A percentile compares a stretch with the other conserved stretches of the same genome.
Conservation (phyloP, 2,888 invertebrate genomes). For the Eudemis profundana region DNA sequence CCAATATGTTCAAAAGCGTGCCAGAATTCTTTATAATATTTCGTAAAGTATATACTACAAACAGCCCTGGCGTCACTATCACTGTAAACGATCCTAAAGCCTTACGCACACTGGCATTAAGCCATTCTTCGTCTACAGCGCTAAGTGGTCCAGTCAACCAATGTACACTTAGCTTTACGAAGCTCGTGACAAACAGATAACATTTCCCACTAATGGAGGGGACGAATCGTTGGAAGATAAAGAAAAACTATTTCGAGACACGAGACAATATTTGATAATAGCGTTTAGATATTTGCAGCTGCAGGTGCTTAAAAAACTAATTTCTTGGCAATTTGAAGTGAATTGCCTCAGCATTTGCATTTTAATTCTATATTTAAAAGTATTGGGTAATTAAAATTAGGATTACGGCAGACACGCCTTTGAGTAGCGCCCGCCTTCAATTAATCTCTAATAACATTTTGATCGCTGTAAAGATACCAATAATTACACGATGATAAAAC, state of each 20-base stretch:
- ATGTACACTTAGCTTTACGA: slow-evolving; percentile 53
- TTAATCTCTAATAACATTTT: slow-evolving; percentile 30
- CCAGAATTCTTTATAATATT: slow-evolving; percentile 2
- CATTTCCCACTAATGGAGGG: slow-evolving; percentile 68
- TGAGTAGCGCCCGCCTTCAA: slow-evolving; percentile 24
- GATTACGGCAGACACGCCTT: slow-evolving; percentile 34
- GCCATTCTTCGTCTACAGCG: slow-evolving; percentile 48
- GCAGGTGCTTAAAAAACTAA: slow-evolving; percentile 40
- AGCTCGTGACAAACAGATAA: slow-evolving; percentile 71
- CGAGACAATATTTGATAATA: slow-evolving; percentile 58
- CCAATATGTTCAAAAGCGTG: slow-evolving; percentile 3
- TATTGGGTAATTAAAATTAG: slow-evolving; percentile 32
- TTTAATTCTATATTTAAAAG: slow-evolving; percentile 29
- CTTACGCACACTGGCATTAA: slow-evolving; percentile 53
- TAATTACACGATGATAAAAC: slow-evolving; percentile 19
- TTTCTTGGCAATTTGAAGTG: slow-evolving; percentile 13
- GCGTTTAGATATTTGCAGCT: slow-evolving; percentile 39
- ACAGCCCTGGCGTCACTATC: slow-evolving; percentile 11
- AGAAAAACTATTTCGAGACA: slow-evolving; percentile 61
- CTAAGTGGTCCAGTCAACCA: slow-evolving; percentile 59
- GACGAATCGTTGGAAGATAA: slow-evolving; percentile 59
- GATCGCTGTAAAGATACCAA: slow-evolving; percentile 14
- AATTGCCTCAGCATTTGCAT: slow-evolving; percentile 29
- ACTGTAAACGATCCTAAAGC: slow-evolving; percentile 54
- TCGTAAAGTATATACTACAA: slow-evolving; percentile 21